A percentile compares a stretch with the other conserved stretches of the same genome.
Evolutionary conservation across 2,797 vertebrate species (phyloP).

Genomic region (Syndactyla subalaris): DNA sequence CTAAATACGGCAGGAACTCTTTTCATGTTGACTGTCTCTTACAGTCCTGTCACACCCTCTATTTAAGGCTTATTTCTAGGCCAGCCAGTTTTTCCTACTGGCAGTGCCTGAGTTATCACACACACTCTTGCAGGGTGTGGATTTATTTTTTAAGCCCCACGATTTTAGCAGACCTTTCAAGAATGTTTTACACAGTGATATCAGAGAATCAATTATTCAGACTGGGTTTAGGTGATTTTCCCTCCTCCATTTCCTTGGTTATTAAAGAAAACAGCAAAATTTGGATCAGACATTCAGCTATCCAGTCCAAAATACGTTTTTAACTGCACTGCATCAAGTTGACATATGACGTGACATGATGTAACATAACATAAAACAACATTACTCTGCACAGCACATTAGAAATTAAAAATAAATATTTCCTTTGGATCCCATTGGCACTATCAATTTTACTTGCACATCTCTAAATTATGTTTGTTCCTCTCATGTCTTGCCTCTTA

Average conservation of each 20-base stretch:
- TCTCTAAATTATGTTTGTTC: constrained; percentile 37
- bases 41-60: neutral
- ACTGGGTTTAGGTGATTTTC: constrained; percentile 15
- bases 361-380: constrained; percentile 30
- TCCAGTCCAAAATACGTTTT: constrained; percentile 49
- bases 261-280: constrained; percentile 49
- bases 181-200: constrained; percentile 44
- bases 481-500: neutral
- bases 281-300: constrained; percentile 29
- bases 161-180: constrained; percentile 41
- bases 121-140: neutral
- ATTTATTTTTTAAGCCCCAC: neutral
- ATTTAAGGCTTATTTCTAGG: constrained; percentile 48
- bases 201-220: constrained; percentile 30
- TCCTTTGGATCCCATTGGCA: constrained; percentile 3
- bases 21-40: neutral
- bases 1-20: constrained; percentile 16
- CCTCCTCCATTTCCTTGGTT: constrained; percentile 22
- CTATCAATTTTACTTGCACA: constrained; percentile 37
- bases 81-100: neutral
- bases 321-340: constrained; percentile 43
- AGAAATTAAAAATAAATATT: constrained; percentile 63
- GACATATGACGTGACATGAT: constrained; percentile 33
- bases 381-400: constrained; percentile 26
- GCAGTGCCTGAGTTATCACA: neutral